phyloP scores from a whole-genome alignment of 37 sponge, comb jelly and placozoan species.

The Beroe forskalii region DNA sequence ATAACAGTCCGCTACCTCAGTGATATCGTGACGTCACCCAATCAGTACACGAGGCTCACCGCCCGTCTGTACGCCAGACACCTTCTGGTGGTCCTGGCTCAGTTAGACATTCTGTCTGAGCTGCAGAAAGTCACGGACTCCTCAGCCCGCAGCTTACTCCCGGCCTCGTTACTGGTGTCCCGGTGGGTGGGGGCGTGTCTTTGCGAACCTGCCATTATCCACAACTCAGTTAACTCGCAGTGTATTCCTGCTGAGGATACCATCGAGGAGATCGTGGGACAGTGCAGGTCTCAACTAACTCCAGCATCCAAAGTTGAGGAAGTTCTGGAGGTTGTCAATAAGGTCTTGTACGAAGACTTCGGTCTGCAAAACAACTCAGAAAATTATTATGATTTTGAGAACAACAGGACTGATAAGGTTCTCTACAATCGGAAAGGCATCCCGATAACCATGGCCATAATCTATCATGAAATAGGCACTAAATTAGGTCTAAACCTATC shows the following conservation, averaged over 20 bases:
- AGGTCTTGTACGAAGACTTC: conserved; percentile 14
- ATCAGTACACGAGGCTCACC: conserved; percentile 38
- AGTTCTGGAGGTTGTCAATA: conserved; percentile 9
- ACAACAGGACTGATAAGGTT: conserved; percentile 28
- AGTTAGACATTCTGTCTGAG: neutral
- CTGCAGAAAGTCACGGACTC: neutral
- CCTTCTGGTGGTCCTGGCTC: conserved; percentile 11
- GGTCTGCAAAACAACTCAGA: neutral
- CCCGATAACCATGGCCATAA: conserved; percentile 20
- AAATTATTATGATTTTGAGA: conserved; percentile 18
- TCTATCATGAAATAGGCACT: conserved; percentile 28
- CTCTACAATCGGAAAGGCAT: neutral
- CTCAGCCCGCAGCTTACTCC: neutral
- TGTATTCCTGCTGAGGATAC: neutral
- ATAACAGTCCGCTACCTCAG: neutral
- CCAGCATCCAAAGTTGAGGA: conserved; percentile 6
- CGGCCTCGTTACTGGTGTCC: neutral
- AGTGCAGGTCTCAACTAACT: neutral
- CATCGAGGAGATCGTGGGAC: neutral
- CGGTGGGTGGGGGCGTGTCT: conserved; percentile 47
- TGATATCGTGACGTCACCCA: neutral
- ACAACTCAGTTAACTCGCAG: neutral
- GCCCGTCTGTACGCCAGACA: neutral
- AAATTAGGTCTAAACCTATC: neutral
- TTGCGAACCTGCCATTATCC: conserved; percentile 6